Base-by-base conservation (phyloP, 1,140 invertebrate genomes). In the Ostrea edulis region DNA sequence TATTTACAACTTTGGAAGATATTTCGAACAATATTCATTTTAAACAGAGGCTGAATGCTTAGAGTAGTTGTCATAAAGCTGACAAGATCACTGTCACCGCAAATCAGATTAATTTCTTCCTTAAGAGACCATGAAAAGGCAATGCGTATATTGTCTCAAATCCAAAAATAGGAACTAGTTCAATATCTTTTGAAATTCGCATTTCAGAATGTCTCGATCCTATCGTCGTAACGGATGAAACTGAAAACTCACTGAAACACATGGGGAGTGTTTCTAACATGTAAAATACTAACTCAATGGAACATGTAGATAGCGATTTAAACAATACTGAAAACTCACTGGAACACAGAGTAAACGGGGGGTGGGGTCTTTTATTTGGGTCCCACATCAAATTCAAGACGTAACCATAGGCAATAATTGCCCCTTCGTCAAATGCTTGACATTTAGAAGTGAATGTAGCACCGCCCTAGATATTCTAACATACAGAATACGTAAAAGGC, bases 101-200 rank as follows among this genome's bases (percentile, higher is more conserved):
- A 12, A 71, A 12, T 22, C 11, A 12, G 3, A 25, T 22, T 25
- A n/a, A 71, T 29, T 22, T 71, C 65, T 71, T 71, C n/a, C n/a
- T 25, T 25, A 71, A 25, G 22, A 71, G 65, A 7, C 65, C 65
- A 25, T 71, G 65, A 71, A 71, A 11, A 25, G 65, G 3, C 25
- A 8, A 25, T 25, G 22, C 65, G 29, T 22, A 71, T n/a, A n/a
- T n/a, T 12, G 22, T 11, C n/a, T 25, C 65, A 71, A 25, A n/a
- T 71, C 65, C 65, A 71, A 25, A 29, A 25, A 22, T 71, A 71
- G 65, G 12, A 71, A 71, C 65, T 71, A 71, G 22, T 71, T 22
- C 22, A 22, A 71, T 25, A 71, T 71, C 65, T 71, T 29, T 71
- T 71, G 65, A 71, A 71, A 71, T 71, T n/a, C 65, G 29, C 22